Base-by-base conservation (phyloP, 1,140 invertebrate genomes). In the Archivesica marissinica region DNA sequence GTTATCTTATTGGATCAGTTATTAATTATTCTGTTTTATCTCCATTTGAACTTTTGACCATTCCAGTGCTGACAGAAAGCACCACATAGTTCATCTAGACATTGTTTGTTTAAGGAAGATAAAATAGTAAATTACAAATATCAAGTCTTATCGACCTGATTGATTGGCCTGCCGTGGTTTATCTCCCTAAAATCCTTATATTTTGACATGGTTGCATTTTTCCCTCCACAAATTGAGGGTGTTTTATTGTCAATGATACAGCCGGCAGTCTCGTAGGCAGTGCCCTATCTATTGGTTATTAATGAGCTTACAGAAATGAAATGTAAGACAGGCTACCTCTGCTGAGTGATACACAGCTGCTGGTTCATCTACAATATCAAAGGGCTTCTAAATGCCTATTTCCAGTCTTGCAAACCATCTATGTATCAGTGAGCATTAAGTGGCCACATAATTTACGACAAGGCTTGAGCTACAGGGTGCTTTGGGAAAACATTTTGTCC, bases 91-190 rank as follows among this genome's bases (percentile, higher is more conserved):
- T 47, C 68, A 72, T 44, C 50, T 13, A 1, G 25, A 44, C 44
- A 50, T 72, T 72, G 41, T 47, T 30, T 72, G 50, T 72, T 38
- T n/a, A 50, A 41, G 39, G 28, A 72, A 72, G 41, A 72, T 72
- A 72, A 50, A 72, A 72, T 72, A 72, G 50, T 72, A 50, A 50
- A 72, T 72, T 72, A 72, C 30, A 72, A 50, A 50, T 47, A 72
- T 72, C 68, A 33, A 30, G 25, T 0, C 0, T 47, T 72, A 72
- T 72, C 68, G 0, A 15, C 13, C 15, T 72, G 68, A 72, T 72
- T 47, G 39, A 72, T 72, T 72, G 13, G 0, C 2, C 68, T 33
- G 68, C 41, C 68, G 17, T 47, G 68, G 50, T 47, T 47, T 72
- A 72, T 72, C 68, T 33, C 20, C 41, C 3, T 47, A 28, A 47